Percentiles rank a stretch among this genome's conserved stretches.
These are phyloP conservation scores for Pseudomyrmex sp. DNA, from an alignment of 1,140 invertebrate species.

Conservation along the genomic window DNA sequence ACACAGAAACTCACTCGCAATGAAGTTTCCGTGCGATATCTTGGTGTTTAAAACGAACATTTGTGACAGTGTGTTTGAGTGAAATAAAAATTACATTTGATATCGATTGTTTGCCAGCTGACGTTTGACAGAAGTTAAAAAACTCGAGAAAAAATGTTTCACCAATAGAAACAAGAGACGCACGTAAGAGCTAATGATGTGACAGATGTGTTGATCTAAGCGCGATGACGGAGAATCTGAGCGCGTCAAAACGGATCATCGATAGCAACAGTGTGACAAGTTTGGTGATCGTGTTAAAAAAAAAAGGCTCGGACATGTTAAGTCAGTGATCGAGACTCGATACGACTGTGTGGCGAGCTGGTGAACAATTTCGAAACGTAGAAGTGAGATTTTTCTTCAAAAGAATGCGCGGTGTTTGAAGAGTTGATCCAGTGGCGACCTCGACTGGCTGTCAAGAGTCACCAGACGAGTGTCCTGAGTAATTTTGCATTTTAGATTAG, in stretches of 20 bases:
- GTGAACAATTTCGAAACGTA: slow-evolving; percentile 10
- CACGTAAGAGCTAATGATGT: background rate
- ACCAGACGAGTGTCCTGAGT: slow-evolving; percentile 7
- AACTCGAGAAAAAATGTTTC: slow-evolving; percentile 20
- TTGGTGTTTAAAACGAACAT: background rate
- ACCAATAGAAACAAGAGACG: slow-evolving; percentile 19
- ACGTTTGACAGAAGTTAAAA: background rate
- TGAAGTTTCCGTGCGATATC: background rate
- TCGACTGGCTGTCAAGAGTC: slow-evolving; percentile 22
- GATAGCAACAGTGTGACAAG: slow-evolving; percentile 40
- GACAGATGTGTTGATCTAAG: background rate
- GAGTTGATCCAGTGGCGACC: slow-evolving; percentile 11
- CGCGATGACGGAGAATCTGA: slow-evolving; percentile 34
- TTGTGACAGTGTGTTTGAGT: slow-evolving; percentile 1
- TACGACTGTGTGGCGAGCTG: background rate
- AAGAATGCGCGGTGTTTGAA: slow-evolving; percentile 31
- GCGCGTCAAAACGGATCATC: slow-evolving; percentile 22
- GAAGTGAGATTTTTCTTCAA: background rate
- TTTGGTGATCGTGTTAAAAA: slow-evolving; percentile 9
- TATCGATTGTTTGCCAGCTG: background rate
- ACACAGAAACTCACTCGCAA: background rate
- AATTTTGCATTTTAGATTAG: background rate
- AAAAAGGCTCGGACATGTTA: slow-evolving; percentile 7
- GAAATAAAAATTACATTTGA: too few species aligned
- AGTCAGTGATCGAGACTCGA: slow-evolving; percentile 16